Conservation (phyloP, 2,797 vertebrate species). For the Falco biarmicus region DNA sequence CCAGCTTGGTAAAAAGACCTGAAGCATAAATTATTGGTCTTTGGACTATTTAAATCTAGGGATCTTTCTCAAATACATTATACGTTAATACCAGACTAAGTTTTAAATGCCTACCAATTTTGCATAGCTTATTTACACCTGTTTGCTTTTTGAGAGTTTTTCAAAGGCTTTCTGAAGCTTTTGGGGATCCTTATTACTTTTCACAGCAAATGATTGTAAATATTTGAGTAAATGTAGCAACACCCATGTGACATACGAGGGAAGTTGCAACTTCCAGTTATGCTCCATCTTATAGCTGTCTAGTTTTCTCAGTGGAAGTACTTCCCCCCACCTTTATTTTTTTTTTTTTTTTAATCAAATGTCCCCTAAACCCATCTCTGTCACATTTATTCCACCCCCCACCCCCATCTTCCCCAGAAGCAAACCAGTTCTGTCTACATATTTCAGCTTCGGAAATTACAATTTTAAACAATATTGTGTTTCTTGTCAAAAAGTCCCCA, state of each 20-base stretch:
- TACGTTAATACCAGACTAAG: not conserved
- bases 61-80: not conserved
- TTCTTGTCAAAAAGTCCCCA: not conserved
- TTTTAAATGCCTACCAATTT: not conserved
- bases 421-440: not conserved
- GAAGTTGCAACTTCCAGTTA: not conserved
- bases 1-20: not conserved
- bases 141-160: not conserved
- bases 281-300: not conserved
- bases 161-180: not conserved
- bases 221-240: not conserved
- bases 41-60: not conserved
- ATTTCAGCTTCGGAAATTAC: not conserved
- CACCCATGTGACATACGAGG: not conserved
- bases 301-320: not conserved
- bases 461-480: not conserved
- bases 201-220: not conserved
- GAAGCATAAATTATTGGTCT: not conserved
- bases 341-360: not conserved
- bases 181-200: not conserved
- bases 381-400: not conserved
- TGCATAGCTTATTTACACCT: not conserved
- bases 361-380: not conserved
- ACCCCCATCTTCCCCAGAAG: not conserved
- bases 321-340: accelerated